Conservation (phyloP, 1,140 invertebrate genomes). For the Lanistes nyassanus region DNA sequence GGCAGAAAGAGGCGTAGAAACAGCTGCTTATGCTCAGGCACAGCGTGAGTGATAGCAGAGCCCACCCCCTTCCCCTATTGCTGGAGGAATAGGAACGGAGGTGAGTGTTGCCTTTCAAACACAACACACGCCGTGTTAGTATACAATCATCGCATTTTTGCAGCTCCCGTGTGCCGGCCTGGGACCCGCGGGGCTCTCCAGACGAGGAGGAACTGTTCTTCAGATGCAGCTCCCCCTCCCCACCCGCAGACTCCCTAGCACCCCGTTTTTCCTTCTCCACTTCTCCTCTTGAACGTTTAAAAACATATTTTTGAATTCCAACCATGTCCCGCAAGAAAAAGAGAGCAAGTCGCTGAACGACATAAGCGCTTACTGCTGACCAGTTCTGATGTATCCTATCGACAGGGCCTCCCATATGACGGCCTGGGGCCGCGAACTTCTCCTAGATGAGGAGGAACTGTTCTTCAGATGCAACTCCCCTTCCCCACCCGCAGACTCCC, state of each 20-base stretch:
- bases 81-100: not conserved
- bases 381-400: not conserved
- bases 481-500: not conserved
- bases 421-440: not conserved
- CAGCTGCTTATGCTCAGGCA: not conserved
- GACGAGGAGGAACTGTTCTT: not conserved
- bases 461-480: not conserved
- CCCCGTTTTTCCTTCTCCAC: not conserved
- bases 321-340: not conserved
- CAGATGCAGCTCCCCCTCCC: not conserved
- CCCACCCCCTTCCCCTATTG: not conserved
- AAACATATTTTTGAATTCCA: too few species aligned
- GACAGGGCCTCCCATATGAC: too few species aligned
- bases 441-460: not conserved
- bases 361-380: not conserved
- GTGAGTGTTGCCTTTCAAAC: slow-evolving; percentile 14
- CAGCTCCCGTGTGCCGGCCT: not conserved
- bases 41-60: not conserved
- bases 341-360: not conserved
- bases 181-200: not conserved
- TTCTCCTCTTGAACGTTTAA: not conserved
- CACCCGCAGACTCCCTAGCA: not conserved
- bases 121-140: slow-evolving; percentile 21
- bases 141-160: slow-evolving; percentile 21
- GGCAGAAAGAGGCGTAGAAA: not conserved